A percentile compares a stretch with the other conserved stretches of the same genome.
phyloP scores from a whole-genome alignment of 2,113 vertebrate species.

The Thermophis baileyi region DNA sequence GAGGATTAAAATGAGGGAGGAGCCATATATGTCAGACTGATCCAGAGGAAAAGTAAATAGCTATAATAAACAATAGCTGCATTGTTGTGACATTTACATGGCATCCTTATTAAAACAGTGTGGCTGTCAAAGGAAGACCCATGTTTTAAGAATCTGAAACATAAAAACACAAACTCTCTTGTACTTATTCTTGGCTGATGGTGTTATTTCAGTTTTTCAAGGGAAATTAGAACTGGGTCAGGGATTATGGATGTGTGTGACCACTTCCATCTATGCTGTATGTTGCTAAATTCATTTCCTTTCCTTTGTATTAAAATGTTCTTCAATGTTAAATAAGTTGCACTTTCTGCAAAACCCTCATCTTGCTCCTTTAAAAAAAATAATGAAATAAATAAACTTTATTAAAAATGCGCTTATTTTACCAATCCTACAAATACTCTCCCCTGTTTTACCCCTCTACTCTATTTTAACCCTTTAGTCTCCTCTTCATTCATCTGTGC shows the following conservation, averaged over 20 bases:
- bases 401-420: not conserved
- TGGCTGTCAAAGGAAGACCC: not conserved
- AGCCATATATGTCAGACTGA: not conserved
- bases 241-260: not conserved
- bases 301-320: not conserved
- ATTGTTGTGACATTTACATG: not conserved
- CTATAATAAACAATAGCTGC: not conserved
- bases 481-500: not conserved
- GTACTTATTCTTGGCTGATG: not conserved
- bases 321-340: not conserved
- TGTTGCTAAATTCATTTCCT: not conserved
- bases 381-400: not conserved
- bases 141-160: not conserved
- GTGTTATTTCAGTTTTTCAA: not conserved
- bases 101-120: not conserved
- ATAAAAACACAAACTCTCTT: not conserved
- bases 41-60: not conserved
- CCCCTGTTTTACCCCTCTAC: not conserved
- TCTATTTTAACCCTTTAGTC: too few species aligned
- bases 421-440: not conserved
- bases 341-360: not conserved
- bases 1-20: not conserved
- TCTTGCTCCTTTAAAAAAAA: not conserved
- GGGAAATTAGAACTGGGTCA: not conserved
- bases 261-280: not conserved